Evolutionary conservation across 2,797 vertebrate genomes (phyloP), one percentile per base, ranked within the genome.

Genomic region (Gobio occitaniae): DNA sequence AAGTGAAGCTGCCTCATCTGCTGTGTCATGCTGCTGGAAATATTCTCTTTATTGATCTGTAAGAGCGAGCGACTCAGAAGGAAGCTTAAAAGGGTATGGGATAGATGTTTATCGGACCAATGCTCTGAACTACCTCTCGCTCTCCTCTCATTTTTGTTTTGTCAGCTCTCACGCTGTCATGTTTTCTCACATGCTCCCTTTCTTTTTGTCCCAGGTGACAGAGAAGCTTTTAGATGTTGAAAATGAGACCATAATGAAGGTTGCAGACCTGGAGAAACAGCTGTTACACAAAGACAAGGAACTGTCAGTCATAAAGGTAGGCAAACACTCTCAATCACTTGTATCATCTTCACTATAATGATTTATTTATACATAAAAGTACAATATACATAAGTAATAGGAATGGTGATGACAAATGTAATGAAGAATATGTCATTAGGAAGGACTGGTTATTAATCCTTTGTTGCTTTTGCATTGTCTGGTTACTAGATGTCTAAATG

Each of bases 171-270:
- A 78, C 3, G 29, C 19, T n/a, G 32, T 66, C 70, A 47, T 59
- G 50, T 11, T 63, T 74, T 74, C 63, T 50, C 1, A 19, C 12
- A 63, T 21, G 0, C 32, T 70, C 65, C 38, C 36, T n/a, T 59
- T 48, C 47, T 41, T 38, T 44, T 65, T 86, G 52, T 54, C 80
- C 36, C 91, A 99, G 98, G 96, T 99, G 88, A 97, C 97, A 0
- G 98, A 99, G 93, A 98, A 98, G 95, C 96, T 99, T 87, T 94
- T 98, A 92, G 98, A 99, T 89, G 94, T 98, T 86, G 98, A 99
- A 93, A 99, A 99, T 87, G 98, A 99, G 92, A 99, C 97, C 54
- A 97, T 99, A 94, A 99, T 97, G 97, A 96, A 97, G 85, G 97
- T 99, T 65, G 98, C 98, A 0, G 98, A 99, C 80, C 93, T 99